Base-by-base conservation (phyloP, 37 sponge, comb jelly and placozoan genomes). In the Oscarella lobularis region DNA sequence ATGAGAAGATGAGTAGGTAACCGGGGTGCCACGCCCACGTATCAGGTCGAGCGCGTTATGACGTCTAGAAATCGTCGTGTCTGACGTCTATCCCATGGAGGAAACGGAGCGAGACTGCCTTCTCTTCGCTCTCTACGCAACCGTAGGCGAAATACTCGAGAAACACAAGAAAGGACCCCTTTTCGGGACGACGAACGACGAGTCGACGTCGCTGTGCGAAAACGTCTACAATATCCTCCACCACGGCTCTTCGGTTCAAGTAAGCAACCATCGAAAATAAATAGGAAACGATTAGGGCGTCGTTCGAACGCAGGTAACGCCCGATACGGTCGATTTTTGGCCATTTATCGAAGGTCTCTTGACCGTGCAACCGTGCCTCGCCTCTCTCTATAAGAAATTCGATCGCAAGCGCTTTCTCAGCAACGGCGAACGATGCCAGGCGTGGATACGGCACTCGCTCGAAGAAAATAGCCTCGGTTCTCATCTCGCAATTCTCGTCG, bases 51-150 rank as follows among this genome's bases (percentile, higher is more conserved):
- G n/a, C n/a, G n/a, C n/a, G n/a, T n/a, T n/a, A n/a, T n/a, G n/a
- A n/a, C n/a, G n/a, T n/a, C n/a, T n/a, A n/a, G n/a, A n/a, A n/a
- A n/a, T n/a, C n/a, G n/a, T n/a, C n/a, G n/a, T n/a, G n/a, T n/a
- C n/a, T n/a, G n/a, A n/a, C n/a, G n/a, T n/a, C n/a, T n/a, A n/a
- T n/a, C n/a, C n/a, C n/a, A 48, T 48, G 60, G 60, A 48, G 20
- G 60, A 48, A 48, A 48, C 60, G 60, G 60, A 48, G 20, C 60
- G 60, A 48, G 60, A 48, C 60, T 48, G 60, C 60, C 20, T 48
- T 27, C 60, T 48, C 14, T 48, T 48, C 20, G 60, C 60, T 20
- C 20, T 48, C 60, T 48, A 48, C 60, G 60, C 60, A 20, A 48
- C 60, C 14, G 60, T 48, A 27, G 60, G 60, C 20, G 60, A 48